A percentile compares a stretch with the other conserved stretches of the same genome.
Conservation (phyloP, 2,113 vertebrate species). For the Merops nubicus region DNA sequence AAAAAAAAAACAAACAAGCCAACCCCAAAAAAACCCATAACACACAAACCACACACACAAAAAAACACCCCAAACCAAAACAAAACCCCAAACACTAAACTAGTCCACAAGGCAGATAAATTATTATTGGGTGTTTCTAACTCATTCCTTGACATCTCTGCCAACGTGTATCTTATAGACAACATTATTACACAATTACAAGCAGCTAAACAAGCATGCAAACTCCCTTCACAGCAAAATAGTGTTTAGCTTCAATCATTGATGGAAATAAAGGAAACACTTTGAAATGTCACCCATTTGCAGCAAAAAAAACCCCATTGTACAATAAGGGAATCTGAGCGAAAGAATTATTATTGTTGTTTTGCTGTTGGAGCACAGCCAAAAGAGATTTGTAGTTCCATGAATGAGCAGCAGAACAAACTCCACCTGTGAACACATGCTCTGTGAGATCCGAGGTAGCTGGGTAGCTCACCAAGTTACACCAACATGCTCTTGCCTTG, state of each 20-base stretch:
- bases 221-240: not conserved
- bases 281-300: not conserved
- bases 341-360: not conserved
- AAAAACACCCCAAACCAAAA: no score
- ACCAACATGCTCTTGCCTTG: not conserved
- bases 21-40: no score
- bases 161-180: not conserved
- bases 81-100: not conserved
- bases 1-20: no score
- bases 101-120: conserved; percentile 2
- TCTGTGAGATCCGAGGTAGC: not conserved
- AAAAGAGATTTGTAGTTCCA: not conserved
- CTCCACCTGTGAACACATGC: not conserved
- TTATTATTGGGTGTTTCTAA: not conserved
- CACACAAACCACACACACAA: not conserved
- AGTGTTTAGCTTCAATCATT: not conserved
- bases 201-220: not conserved
- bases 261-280: not conserved
- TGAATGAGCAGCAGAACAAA: not conserved
- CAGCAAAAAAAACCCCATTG: not conserved
- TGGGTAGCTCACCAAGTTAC: not conserved
- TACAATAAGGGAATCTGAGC: accelerated
- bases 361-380: not conserved
- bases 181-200: not conserved
- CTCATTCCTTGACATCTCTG: not conserved